Percentiles rank a stretch among this genome's conserved stretches.
Evolutionary conservation across 2,888 invertebrate species (phyloP).

Genomic region (Microchrysa polita): DNA sequence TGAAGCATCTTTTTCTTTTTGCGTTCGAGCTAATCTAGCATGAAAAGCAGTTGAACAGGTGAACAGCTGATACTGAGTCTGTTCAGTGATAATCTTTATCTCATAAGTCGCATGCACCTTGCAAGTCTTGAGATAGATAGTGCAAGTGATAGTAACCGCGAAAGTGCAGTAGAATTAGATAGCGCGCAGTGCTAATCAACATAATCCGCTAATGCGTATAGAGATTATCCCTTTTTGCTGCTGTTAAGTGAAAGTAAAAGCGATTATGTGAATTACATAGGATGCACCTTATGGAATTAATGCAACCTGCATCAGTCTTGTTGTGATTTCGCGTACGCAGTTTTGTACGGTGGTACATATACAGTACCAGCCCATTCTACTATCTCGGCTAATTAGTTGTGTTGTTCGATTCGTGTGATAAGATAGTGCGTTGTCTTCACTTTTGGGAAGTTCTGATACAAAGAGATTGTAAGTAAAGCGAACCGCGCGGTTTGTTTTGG

Average conservation of each 20-base stretch:
- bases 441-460: not conserved
- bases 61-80: conserved; percentile 30
- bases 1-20: not conserved
- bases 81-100: not conserved
- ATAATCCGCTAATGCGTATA: conserved; percentile 1
- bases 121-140: conserved; percentile 8
- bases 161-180: not conserved
- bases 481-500: conserved; percentile 1
- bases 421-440: conserved; percentile 17
- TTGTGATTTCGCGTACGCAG: no score
- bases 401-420: conserved; percentile 32
- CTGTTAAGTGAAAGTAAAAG: conserved; percentile 32
- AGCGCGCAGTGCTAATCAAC: not conserved
- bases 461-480: not conserved
- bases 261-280: conserved; percentile 26
- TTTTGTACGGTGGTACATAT: not conserved
- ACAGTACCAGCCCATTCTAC: not conserved
- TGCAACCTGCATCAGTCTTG: not conserved
- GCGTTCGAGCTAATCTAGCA: not conserved
- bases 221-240: not conserved
- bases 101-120: conserved; percentile 2
- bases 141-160: not conserved
- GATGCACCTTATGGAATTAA: not conserved
- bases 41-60: conserved; percentile 10
- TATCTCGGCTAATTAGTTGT: conserved; percentile 32